phyloP scores from a whole-genome alignment of 2,113 vertebrate genomes.

The Tonatia bakeri region DNA sequence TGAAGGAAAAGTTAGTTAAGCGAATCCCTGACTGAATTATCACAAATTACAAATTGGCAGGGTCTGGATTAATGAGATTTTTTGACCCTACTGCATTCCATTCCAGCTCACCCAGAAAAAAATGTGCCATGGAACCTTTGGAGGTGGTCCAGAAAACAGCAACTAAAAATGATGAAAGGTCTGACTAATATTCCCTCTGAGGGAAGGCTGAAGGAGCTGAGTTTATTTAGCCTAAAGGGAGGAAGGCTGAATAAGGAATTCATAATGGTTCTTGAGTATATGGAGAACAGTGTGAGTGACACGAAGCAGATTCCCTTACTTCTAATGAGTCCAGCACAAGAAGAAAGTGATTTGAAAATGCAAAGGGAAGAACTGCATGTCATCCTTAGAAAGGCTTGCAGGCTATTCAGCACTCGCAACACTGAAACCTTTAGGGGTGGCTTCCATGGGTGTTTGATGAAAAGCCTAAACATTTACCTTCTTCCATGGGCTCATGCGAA shows the following conservation, averaged over 20 bases:
- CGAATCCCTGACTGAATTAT: constrained; percentile 36
- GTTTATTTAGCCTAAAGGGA: constrained; percentile 70
- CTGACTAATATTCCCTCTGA: constrained; percentile 69
- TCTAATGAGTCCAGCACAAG: constrained; percentile 31
- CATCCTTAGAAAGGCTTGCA: not conserved
- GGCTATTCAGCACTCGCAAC: not conserved
- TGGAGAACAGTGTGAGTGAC: constrained; percentile 42
- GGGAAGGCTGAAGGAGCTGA: constrained; percentile 56
- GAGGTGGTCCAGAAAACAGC: constrained; percentile 57
- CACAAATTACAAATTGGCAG: constrained; percentile 51
- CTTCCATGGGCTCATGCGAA: not conserved
- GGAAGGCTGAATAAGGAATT: constrained; percentile 58
- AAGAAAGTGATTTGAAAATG: not conserved
- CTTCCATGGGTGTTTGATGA: not conserved
- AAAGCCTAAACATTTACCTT: not conserved
- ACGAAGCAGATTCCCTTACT: constrained; percentile 29
- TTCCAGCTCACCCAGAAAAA: constrained; percentile 44
- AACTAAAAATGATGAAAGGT: constrained; percentile 73
- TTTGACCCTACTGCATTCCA: constrained; percentile 5
- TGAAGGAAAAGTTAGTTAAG: constrained; percentile 11
- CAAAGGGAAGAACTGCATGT: not conserved
- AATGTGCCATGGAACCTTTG: constrained; percentile 50
- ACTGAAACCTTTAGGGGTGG: not conserved
- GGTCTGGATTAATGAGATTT: constrained; percentile 40
- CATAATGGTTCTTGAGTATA: constrained; percentile 47